A percentile compares a stretch with the other conserved stretches of the same genome.
These are phyloP conservation scores for Yponomeuta cagnagella DNA, from an alignment of 2,888 invertebrate species.

Conservation along the genomic window DNA sequence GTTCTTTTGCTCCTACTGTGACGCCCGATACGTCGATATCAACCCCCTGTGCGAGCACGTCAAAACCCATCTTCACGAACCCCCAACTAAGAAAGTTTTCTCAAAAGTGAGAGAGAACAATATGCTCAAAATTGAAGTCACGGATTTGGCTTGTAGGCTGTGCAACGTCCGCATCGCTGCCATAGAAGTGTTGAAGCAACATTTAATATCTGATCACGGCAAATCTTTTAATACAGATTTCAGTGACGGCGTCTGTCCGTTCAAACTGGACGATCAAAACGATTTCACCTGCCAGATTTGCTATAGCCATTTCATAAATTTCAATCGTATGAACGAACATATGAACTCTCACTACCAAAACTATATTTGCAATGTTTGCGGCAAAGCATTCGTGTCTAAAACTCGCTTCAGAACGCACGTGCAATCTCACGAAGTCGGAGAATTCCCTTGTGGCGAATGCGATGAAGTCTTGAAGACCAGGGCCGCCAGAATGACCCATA, in stretches of 20 bases:
- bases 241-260: conserved; percentile 61
- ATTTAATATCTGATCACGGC: conserved; percentile 40
- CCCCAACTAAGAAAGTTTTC: conserved; percentile 50
- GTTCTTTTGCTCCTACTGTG: conserved; percentile 63
- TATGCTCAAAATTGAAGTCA: conserved; percentile 63
- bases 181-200: conserved; percentile 49
- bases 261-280: conserved; percentile 43
- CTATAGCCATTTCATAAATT: conserved; percentile 38
- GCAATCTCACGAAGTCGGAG: conserved; percentile 54
- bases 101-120: conserved; percentile 62
- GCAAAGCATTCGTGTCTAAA: conserved; percentile 59
- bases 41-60: conserved; percentile 42
- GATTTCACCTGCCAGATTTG: conserved; percentile 56
- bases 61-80: conserved; percentile 38
- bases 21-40: conserved; percentile 49
- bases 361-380: conserved; percentile 60
- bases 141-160: conserved; percentile 47
- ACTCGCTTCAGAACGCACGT: conserved; percentile 57
- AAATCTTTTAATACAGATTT: conserved; percentile 40
- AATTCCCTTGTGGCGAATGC: conserved; percentile 57
- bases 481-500: conserved; percentile 50
- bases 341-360: conserved; percentile 65
- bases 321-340: conserved; percentile 57
- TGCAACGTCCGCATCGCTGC: conserved; percentile 38
- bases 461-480: conserved; percentile 46